Evolutionary conservation across 2,797 vertebrate species (phyloP), one percentile per base, ranked within the genome.

Genomic region (Eulemur albifrons): DNA sequence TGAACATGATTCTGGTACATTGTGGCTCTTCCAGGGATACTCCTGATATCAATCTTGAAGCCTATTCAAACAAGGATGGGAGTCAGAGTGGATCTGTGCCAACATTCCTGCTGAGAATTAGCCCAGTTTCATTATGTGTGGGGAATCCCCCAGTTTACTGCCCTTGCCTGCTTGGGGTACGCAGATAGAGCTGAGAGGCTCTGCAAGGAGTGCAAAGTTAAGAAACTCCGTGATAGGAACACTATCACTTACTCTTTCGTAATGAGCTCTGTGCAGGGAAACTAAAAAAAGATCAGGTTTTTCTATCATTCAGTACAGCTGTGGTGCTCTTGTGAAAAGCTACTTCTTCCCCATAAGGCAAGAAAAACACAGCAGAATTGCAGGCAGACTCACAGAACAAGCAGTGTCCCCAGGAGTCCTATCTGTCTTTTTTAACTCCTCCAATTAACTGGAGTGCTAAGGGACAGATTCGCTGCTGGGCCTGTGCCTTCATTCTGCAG

Each of bases 91-190:
- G 97, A 93, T 95, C 88, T 82, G 90, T 97, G 98, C 98, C 98
- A 98, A 95, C 98, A 98, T 98, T 98, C 98, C 98, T 98, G 97
- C 98, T 95, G 98, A 96, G 98, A 98, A 98, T 96, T 87, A 97
- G 14, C 98, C 95, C 92, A 93, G 96, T 98, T 98, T 97, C 97
- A 94, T 97, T 97, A 97, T 98, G 96, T 97, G 95, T 96, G 98
- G 87, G 97, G 97, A 98, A 98, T 98, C 97, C 97, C 94, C 95
- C 82, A 6, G 32, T 93, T 72, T 35, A 80, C 87, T 93, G 92
- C 93, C 45, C n/a, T 94, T 87, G 95, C 96, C 97, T 93, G 0
- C 95, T 95, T 93, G 93, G 97, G 98, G 97, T 97, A 43, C 87
- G 2, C 79, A 67, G 97, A 89, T 73, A 48, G 7, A 95, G 97